Conservation (phyloP, 2,888 invertebrate genomes). For the Thumatha senex region DNA sequence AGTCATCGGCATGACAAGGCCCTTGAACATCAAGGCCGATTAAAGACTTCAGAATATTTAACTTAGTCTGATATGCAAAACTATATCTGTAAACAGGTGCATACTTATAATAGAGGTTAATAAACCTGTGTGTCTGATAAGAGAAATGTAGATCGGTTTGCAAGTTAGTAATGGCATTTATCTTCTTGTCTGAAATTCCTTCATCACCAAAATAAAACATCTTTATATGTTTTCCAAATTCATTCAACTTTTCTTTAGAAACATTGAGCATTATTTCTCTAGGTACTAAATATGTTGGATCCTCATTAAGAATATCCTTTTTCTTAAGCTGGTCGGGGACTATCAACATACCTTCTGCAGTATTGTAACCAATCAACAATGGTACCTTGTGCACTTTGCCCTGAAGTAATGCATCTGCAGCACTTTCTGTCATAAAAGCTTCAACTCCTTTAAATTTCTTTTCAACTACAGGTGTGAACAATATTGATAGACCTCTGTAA, state of each 20-base stretch:
- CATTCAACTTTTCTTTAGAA: conserved; percentile 34
- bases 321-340: conserved; percentile 42
- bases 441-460: conserved; percentile 48
- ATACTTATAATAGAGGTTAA: conserved; percentile 42
- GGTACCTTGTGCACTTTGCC: conserved; percentile 53
- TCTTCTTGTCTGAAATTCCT: conserved; percentile 39
- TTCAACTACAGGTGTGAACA: conserved; percentile 60
- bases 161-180: conserved; percentile 40
- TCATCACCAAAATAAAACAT: conserved; percentile 49
- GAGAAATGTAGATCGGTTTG: conserved; percentile 52
- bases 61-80: conserved; percentile 57
- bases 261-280: conserved; percentile 47
- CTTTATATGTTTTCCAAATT: conserved; percentile 53
- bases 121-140: conserved; percentile 53
- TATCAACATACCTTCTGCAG: conserved; percentile 55
- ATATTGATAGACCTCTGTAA: conserved; percentile 50
- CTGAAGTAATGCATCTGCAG: conserved; percentile 44
- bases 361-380: conserved; percentile 57
- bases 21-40: conserved; percentile 51
- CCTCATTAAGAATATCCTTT: conserved; percentile 40
- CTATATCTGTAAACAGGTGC: conserved; percentile 53
- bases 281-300: conserved; percentile 50
- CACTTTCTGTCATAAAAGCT: conserved; percentile 51
- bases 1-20: conserved; percentile 74
- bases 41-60: conserved; percentile 55